Evolutionary conservation across 1,140 invertebrate species (phyloP), one percentile per base, ranked within the genome.

Genomic region (Bradynema listronoti): DNA sequence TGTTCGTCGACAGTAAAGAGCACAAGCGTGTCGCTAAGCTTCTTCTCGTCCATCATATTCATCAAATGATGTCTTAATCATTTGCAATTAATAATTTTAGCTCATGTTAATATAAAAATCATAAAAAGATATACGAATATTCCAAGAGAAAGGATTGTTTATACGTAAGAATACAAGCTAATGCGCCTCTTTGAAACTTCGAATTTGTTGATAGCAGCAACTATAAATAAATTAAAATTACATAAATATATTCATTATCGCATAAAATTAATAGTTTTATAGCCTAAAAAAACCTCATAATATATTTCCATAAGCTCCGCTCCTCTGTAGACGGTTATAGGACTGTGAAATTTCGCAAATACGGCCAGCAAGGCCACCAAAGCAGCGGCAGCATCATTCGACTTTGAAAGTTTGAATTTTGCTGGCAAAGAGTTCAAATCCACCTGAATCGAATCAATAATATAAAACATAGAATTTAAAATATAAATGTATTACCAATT

Each of bases 1-100:
- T 55, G 52, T 4, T 55, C 52, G 16, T 55, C 53, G 22, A 55
- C 52, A 30, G 52, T 55, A 16, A 55, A 55, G n/a, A 43, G 16
- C 16, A 55, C 52, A n/a, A 55, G 32, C 52, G 41, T 45, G 16
- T 55, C 52, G 33, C 52, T 30, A 4, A 55, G 25, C 33, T 55
- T 55, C 32, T 55, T 55, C 19, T 55, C 52, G 25, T 55, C 32
- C 19, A 55, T 16, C 33, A 55, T 11, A 30, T 55, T 55, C 4
- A 47, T n/a, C 52, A 55, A 45, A 30, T 55, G n/a, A 11, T 55
- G 32, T n/a, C 52, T 55, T 27, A 53, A 55, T 2, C 29, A n/a
- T n/a, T 3, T n/a, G n/a, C n/a, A n/a, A n/a, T n/a, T n/a, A n/a
- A n/a, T n/a, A n/a, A n/a, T n/a, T n/a, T n/a, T n/a, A n/a, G n/a